Evolutionary conservation across 2,888 invertebrate genomes (phyloP).

Genomic region (Notocelia uddmanniana): DNA sequence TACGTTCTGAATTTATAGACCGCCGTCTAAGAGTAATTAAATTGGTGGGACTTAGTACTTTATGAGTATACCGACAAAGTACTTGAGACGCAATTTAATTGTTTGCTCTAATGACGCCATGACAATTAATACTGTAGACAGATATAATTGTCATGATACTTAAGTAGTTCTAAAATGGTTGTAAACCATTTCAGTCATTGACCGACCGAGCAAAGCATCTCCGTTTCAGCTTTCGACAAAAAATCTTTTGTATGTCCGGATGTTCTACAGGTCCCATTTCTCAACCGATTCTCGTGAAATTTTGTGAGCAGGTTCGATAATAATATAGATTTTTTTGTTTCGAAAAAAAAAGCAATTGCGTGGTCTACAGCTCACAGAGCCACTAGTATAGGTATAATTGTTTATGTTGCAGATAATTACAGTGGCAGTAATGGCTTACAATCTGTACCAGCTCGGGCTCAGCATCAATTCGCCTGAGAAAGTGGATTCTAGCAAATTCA

Average conservation of each 20-base stretch:
- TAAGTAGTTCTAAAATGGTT: background rate
- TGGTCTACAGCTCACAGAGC: too few relatives aligned
- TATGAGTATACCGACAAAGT: background rate
- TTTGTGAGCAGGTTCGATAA: too few relatives aligned
- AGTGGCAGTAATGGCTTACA: slow-evolving; percentile 71
- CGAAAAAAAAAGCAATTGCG: too few relatives aligned
- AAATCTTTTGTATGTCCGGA: too few relatives aligned
- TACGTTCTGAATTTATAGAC: slow-evolving; percentile 1
- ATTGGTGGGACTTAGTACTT: background rate
- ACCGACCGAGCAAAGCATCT: too few relatives aligned
- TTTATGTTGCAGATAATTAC: slow-evolving; percentile 69
- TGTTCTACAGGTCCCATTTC: too few relatives aligned
- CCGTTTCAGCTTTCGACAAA: too few relatives aligned
- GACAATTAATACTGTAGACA: background rate
- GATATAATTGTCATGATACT: background rate
- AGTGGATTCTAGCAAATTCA: slow-evolving; percentile 66
- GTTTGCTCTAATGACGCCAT: background rate
- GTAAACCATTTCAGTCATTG: background rate
- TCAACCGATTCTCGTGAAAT: too few relatives aligned
- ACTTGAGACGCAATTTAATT: background rate
- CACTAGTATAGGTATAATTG: too few relatives aligned
- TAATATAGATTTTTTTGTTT: too few relatives aligned
- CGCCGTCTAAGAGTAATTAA: background rate
- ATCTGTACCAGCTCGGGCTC: slow-evolving; percentile 70
- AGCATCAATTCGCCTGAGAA: slow-evolving; percentile 65